These are phyloP conservation scores for Schizothorax lantsangensis DNA, from an alignment of 2,797 vertebrate species.

Conservation along the genomic window DNA sequence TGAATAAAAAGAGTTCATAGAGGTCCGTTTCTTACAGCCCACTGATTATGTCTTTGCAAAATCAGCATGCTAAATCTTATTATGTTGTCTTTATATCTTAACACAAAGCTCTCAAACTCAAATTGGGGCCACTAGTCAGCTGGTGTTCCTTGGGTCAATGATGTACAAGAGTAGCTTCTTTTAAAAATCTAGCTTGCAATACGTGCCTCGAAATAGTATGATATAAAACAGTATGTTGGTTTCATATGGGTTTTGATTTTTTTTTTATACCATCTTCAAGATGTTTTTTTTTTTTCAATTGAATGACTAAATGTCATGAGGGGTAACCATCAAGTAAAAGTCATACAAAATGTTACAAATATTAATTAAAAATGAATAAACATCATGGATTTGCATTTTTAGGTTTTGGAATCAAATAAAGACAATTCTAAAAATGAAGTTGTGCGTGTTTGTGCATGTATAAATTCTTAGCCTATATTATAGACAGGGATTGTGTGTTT, in stretches of 20 bases:
- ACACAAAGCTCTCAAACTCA: not conserved
- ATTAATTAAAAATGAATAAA: too few relatives aligned
- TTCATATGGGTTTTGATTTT: too few relatives aligned
- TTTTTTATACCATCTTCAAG: not conserved
- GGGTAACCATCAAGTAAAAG: too few relatives aligned
- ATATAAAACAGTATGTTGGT: not conserved
- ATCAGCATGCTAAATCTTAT: not conserved
- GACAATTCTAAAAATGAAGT: too few relatives aligned
- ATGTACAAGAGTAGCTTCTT: not conserved
- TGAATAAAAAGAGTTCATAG: not conserved
- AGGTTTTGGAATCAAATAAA: too few relatives aligned
- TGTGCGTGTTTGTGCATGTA: too few relatives aligned
- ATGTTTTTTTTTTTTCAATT: too few relatives aligned
- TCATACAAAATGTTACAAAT: too few relatives aligned
- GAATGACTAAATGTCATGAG: too few relatives aligned
- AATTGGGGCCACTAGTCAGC: not conserved
- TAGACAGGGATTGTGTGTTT: too few relatives aligned
- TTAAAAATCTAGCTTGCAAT: not conserved
- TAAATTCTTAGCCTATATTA: too few relatives aligned
- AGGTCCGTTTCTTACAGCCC: not conserved
- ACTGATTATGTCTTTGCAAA: not conserved
- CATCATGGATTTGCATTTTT: too few relatives aligned
- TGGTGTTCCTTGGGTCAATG: not conserved
- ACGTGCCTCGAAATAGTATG: not conserved
- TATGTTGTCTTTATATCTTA: not conserved